Evolutionary conservation across 2,113 vertebrate species (phyloP).

Genomic region (Sturnus vulgaris): DNA sequence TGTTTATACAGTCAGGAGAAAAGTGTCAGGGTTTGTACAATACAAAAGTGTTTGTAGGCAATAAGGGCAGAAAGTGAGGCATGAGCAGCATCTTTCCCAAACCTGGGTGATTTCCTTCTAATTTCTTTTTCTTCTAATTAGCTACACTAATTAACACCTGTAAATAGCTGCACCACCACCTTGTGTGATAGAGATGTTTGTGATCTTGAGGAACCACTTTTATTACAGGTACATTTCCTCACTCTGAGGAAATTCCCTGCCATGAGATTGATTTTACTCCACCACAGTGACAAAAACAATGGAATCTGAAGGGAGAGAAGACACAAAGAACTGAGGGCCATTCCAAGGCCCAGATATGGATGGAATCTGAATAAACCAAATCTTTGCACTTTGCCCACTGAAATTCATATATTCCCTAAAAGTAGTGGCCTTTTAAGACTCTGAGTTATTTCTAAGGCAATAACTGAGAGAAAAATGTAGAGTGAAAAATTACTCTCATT

Average conservation of each 20-base stretch:
- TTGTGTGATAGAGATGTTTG: not conserved
- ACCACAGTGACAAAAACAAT: not conserved
- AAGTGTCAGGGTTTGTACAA: not conserved
- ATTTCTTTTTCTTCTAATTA: too few species aligned
- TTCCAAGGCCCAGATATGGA: rapidly evolving
- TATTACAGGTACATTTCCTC: not conserved
- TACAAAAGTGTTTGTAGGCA: rapidly evolving
- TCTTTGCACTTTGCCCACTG: not conserved
- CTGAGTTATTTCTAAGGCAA: not conserved
- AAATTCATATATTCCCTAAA: not conserved
- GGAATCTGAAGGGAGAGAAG: not conserved
- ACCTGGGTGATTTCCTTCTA: not conserved
- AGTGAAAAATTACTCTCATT: not conserved
- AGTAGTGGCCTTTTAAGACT: not conserved
- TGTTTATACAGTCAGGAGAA: not conserved
- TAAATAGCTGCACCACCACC: not conserved
- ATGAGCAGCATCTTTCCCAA: not conserved
- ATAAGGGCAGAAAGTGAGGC: not conserved
- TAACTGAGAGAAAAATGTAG: not conserved
- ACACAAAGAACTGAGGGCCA: not conserved
- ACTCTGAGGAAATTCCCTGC: not conserved
- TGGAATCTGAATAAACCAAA: not conserved
- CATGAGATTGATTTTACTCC: not conserved
- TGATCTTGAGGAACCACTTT: not conserved
- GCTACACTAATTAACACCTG: not conserved